A percentile compares a stretch with the other conserved stretches of the same genome.
Conservation (phyloP, 2,797 vertebrate species). For the Nasua narica region DNA sequence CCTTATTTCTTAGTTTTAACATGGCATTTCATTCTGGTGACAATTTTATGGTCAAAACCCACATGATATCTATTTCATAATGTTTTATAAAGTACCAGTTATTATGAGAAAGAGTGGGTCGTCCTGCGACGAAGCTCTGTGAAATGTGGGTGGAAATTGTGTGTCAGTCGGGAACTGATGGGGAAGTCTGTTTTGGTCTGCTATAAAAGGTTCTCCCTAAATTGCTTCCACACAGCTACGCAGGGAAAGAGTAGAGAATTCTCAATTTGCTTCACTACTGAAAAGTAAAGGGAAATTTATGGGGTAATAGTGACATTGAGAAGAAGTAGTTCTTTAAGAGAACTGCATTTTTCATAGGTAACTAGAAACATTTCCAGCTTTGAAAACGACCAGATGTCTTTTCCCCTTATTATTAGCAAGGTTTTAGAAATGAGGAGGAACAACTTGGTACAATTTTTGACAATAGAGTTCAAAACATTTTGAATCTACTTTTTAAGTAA, state of each 20-base stretch:
- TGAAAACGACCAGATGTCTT: constrained; percentile 16
- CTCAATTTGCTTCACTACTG: not conserved
- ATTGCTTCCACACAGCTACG: not conserved
- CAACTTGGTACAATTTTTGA: constrained; percentile 4
- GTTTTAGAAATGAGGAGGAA: not conserved
- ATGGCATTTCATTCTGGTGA: not conserved
- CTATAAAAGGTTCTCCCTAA: not conserved
- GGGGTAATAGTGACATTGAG: not conserved
- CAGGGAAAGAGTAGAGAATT: not conserved
- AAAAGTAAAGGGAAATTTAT: constrained; percentile 1
- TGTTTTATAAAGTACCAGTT: constrained; percentile 33
- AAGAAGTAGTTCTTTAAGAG: not conserved
- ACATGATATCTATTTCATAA: not conserved
- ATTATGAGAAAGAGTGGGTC: not conserved
- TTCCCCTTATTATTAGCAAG: not conserved
- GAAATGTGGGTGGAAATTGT: constrained; percentile 5
- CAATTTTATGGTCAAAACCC: constrained; percentile 27
- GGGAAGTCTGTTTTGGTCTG: not conserved
- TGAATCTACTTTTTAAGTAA: not conserved
- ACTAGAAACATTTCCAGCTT: constrained; percentile 22
- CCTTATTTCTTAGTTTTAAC: constrained; percentile 28
- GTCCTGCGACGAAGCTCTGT: not conserved
- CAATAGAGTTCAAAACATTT: not conserved
- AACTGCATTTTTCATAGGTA: not conserved
- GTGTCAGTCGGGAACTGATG: not conserved